These are phyloP conservation scores for Orchesella flavescens DNA, from an alignment of 2,888 invertebrate species.

Conservation along the genomic window DNA sequence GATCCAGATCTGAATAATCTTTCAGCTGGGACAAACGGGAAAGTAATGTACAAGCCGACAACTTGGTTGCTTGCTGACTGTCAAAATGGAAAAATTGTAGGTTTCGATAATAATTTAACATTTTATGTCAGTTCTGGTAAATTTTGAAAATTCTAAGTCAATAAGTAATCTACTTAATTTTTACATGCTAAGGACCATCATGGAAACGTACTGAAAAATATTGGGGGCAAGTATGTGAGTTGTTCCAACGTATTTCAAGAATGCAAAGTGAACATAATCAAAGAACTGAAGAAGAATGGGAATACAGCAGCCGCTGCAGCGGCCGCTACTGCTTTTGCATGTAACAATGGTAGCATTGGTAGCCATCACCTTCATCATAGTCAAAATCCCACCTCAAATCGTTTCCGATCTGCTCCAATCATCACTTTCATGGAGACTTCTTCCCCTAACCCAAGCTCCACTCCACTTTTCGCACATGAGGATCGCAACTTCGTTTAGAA, in stretches of 20 bases:
- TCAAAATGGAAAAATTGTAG: constrained; percentile 56
- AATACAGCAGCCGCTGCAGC: constrained; percentile 44
- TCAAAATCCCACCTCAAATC: constrained; percentile 40
- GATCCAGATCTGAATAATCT: neutral
- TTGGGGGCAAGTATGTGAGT: constrained; percentile 60
- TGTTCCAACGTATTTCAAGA: constrained; percentile 68
- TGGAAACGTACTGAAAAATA: constrained; percentile 19
- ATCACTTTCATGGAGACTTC: constrained; percentile 77
- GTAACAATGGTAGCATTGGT: constrained; percentile 50
- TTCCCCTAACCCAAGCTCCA: constrained; percentile 33
- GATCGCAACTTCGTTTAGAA: constrained; percentile 62
- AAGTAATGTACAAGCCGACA: constrained; percentile 60
- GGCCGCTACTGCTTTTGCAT: constrained; percentile 42
- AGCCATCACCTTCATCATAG: constrained; percentile 19
- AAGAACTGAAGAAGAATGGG: constrained; percentile 70
- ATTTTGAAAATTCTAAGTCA: neutral
- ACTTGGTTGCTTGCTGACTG: constrained; percentile 68
- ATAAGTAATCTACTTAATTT: neutral
- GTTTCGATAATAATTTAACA: neutral
- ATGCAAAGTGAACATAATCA: constrained; percentile 70
- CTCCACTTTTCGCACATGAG: constrained; percentile 54
- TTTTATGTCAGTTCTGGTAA: no score
- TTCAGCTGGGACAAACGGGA: constrained; percentile 21
- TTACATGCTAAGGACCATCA: constrained; percentile 30
- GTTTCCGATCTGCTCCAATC: constrained; percentile 79